phyloP scores from a whole-genome alignment of 2,113 vertebrate species.

The Mustelus asterias region DNA sequence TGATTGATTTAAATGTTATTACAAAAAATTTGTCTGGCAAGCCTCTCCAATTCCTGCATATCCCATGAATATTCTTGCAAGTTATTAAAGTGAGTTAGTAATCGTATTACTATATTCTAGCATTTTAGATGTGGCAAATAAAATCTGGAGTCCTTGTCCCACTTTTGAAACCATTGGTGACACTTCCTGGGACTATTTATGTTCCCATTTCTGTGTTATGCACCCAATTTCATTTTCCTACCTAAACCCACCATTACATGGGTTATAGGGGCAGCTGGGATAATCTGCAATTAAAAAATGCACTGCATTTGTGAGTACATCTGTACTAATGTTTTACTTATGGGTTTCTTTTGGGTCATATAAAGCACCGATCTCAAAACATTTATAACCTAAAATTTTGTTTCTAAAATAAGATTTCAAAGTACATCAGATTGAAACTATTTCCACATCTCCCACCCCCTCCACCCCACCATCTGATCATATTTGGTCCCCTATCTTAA shows the following conservation, averaged over 20 bases:
- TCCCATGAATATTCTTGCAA: not conserved
- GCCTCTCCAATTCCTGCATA: not conserved
- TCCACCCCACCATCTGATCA: not conserved
- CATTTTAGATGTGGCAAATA: not conserved
- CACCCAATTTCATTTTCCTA: not conserved
- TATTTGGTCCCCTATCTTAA: not conserved
- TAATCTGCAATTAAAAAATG: not conserved
- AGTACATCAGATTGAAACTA: not conserved
- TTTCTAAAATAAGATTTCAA: no score
- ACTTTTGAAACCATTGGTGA: not conserved
- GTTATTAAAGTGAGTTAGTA: not conserved
- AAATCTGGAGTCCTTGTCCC: not conserved
- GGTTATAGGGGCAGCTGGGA: not conserved
- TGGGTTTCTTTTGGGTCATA: no score
- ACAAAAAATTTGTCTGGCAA: not conserved
- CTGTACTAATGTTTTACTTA: not conserved
- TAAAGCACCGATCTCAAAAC: no score
- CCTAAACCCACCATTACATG: not conserved
- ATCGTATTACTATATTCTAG: not conserved
- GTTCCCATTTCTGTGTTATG: not conserved
- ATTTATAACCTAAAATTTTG: no score
- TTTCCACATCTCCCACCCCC: not conserved
- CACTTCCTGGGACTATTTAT: not conserved
- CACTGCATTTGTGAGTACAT: not conserved
- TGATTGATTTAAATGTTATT: not conserved